Percentiles rank a stretch among this genome's conserved stretches.
Evolutionary conservation across 2,888 invertebrate species (phyloP).

Genomic region (Spodoptera picta): DNA sequence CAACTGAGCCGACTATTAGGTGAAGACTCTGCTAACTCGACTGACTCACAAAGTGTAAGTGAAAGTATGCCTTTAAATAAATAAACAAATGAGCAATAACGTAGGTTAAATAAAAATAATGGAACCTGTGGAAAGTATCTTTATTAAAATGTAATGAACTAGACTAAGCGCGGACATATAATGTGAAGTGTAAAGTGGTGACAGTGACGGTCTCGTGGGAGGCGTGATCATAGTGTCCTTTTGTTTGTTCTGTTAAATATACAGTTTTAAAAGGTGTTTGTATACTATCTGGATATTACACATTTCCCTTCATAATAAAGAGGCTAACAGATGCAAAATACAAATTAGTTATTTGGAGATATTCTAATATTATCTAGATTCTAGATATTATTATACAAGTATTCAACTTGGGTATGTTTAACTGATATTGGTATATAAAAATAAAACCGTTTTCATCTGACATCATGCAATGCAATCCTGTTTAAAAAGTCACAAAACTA

Average conservation of each 20-base stretch:
- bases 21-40: constrained; percentile 76
- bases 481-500: constrained; percentile 18
- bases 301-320: constrained; percentile 55
- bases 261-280: constrained; percentile 62
- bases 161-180: constrained; percentile 66
- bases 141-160: constrained; percentile 65
- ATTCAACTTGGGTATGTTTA: constrained; percentile 2
- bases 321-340: constrained; percentile 58
- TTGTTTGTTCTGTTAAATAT: constrained; percentile 60
- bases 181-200: constrained; percentile 69
- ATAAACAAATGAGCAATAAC: constrained; percentile 74
- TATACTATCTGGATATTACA: constrained; percentile 60
- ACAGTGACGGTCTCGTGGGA: constrained; percentile 47
- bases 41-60: constrained; percentile 80
- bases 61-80: constrained; percentile 79
- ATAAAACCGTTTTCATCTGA: constrained; percentile 5
- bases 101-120: constrained; percentile 59
- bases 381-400: no score
- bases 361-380: constrained; percentile 33
- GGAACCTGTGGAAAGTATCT: constrained; percentile 57
- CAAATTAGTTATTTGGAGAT: constrained; percentile 44
- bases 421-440: background rate
- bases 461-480: constrained; percentile 14
- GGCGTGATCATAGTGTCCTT: constrained; percentile 59
- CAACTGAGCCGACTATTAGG: constrained; percentile 77